Conservation (phyloP, 2,797 vertebrate species). For the Argyrosomus regius region DNA sequence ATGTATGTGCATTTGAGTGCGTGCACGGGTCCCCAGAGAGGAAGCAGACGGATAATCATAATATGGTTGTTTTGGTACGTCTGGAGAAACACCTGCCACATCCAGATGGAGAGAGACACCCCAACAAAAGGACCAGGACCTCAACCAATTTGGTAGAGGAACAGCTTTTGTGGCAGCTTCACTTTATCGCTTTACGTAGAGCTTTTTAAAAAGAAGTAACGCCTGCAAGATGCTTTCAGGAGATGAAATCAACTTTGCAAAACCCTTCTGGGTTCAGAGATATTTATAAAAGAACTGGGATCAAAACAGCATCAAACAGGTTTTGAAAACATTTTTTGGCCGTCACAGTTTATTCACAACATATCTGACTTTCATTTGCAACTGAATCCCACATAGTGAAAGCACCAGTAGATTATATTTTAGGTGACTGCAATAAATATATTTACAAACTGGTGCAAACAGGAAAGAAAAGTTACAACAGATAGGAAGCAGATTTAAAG, state of each 20-base stretch:
- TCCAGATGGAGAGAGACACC: slow-evolving; percentile 79
- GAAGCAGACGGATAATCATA: slow-evolving; percentile 89
- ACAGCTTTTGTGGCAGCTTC: background rate
- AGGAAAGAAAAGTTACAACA: slow-evolving; percentile 77
- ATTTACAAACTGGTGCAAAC: slow-evolving; percentile 67
- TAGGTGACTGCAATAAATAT: slow-evolving; percentile 13
- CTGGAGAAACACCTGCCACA: slow-evolving; percentile 92
- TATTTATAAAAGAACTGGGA: background rate
- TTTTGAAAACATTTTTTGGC: background rate
- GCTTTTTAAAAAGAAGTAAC: background rate
- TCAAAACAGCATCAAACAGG: background rate
- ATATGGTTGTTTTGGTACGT: slow-evolving; percentile 81
- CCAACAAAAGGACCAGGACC: background rate
- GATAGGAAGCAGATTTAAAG: background rate
- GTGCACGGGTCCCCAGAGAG: slow-evolving; percentile 84
- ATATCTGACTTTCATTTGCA: background rate
- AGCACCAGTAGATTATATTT: background rate
- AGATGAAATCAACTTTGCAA: background rate
- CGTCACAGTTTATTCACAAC: slow-evolving; percentile 1
- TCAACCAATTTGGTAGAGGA: background rate
- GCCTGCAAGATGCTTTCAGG: background rate
- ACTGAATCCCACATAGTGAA: background rate
- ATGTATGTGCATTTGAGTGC: slow-evolving; percentile 2
- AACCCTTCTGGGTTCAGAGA: background rate
- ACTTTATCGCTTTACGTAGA: background rate